Evolutionary conservation across 2,888 invertebrate species (phyloP), one percentile per base, ranked within the genome.

Genomic region (Blastobasis adustella): DNA sequence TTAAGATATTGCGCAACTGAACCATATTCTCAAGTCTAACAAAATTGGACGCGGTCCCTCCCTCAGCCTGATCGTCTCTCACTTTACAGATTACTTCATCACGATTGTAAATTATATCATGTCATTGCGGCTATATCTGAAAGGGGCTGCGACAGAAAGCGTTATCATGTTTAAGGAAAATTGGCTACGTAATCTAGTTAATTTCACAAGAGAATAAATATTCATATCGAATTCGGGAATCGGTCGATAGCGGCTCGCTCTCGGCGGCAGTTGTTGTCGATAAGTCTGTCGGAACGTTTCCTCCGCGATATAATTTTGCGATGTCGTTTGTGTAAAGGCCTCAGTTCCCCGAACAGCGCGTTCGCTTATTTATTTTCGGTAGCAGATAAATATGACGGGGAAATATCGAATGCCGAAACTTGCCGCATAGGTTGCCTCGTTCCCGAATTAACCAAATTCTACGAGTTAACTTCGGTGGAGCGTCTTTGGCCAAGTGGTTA

Each of bases 121-220:
- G 47, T 47, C 43, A 43, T 50, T 39, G 41, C 40, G 23, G 45
- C 37, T 38, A 49, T 39, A 50, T 42, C 46, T 47, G 47, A 50
- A 50, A 41, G 47, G 50, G 10, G 5, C 47, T 50, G 46, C 47
- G 47, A 51, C 51, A 44, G 54, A 56, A 58, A 59, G 54, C 59
- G 56, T 49, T 58, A 55, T 56, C 56, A 54, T 55, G 56, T 49
- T 49, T 51, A 54, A 60, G 54, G 61, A 59, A 57, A 63, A 60
- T 63, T 60, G 60, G 53, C 53, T 58, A 51, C 47, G 54, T 61
- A 64, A 62, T 65, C 54, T 59, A 61, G 61, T 62, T 62, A 57
- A 58, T 58, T 57, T 58, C 54, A 53, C 59, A 58, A 60, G 51
- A 60, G 58, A 59, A 59, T 62, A 61, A 62, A 62, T 62, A 61